Evolutionary conservation across 1,140 invertebrate genomes (phyloP).

Genomic region (Penaeus vannamei): DNA sequence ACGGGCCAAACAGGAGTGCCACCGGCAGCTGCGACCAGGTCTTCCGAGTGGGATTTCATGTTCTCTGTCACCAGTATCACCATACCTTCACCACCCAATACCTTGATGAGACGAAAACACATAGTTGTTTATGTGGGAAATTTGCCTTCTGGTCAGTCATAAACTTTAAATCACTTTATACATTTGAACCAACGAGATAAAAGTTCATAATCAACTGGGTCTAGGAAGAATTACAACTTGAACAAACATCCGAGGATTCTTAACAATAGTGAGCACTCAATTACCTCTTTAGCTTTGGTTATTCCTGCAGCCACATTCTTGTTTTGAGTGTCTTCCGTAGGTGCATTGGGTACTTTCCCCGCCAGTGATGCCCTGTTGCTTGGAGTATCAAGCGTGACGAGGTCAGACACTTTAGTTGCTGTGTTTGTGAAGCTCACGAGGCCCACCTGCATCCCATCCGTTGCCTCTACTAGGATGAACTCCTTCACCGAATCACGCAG

Average conservation of each 20-base stretch:
- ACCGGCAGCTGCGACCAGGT: background rate
- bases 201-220: too few relatives aligned
- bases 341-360: background rate
- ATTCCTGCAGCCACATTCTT: background rate
- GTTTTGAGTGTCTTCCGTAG: rapidly evolving
- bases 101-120: background rate
- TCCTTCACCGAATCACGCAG: conserved; percentile 26
- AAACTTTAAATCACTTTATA: too few relatives aligned
- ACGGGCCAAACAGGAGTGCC: conserved; percentile 33
- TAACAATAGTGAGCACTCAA: background rate
- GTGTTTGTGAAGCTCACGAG: background rate
- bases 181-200: too few relatives aligned
- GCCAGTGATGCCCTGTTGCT: background rate
- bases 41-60: background rate
- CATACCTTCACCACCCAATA: conserved; percentile 5
- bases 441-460: background rate
- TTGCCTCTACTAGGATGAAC: conserved; percentile 18
- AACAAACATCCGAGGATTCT: too few relatives aligned
- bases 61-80: conserved; percentile 35
- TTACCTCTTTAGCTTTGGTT: background rate
- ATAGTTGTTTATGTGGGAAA: background rate
- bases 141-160: too few relatives aligned
- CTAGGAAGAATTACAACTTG: too few relatives aligned
- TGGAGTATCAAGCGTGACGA: background rate
- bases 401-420: too few relatives aligned